Percentiles rank a stretch among this genome's conserved stretches.
Conservation (phyloP, 2,888 invertebrate species). For the Leucophenga montana region DNA sequence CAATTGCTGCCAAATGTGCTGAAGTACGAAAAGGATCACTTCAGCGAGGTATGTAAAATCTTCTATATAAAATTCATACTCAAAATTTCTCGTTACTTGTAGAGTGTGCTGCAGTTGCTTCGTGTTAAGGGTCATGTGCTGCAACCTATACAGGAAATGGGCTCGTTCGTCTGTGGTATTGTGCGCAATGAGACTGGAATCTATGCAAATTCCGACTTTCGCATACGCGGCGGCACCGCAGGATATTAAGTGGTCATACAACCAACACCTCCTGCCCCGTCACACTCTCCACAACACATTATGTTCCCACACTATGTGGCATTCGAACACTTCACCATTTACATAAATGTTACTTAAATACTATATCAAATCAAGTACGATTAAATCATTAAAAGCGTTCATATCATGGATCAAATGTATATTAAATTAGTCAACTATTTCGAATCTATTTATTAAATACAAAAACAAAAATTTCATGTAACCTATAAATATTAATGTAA, state of each 20-base stretch:
- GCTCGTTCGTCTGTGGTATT: slow-evolving; percentile 83
- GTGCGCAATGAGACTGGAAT: slow-evolving; percentile 79
- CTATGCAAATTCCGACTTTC: slow-evolving; percentile 85
- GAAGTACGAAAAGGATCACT: slow-evolving; percentile 78
- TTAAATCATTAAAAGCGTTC: neutral
- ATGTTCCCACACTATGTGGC: neutral
- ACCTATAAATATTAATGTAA: neutral
- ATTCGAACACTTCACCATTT: neutral
- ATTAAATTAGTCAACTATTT: neutral
- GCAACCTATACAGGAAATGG: slow-evolving; percentile 74
- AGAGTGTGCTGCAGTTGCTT: slow-evolving; percentile 79
- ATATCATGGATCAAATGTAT: no score
- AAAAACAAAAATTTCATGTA: neutral
- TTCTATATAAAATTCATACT: neutral
- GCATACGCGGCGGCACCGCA: slow-evolving; percentile 86
- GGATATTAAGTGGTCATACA: slow-evolving; percentile 75
- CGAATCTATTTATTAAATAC: slow-evolving; percentile 12
- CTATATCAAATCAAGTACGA: neutral
- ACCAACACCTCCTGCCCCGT: neutral
- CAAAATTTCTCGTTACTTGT: slow-evolving; percentile 57
- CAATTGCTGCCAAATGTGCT: slow-evolving; percentile 86
- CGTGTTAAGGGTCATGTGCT: slow-evolving; percentile 80
- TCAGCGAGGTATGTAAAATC: slow-evolving; percentile 51
- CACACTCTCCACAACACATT: neutral
- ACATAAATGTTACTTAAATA: neutral